Percentiles rank a stretch among this genome's conserved stretches.
Evolutionary conservation across 2,888 invertebrate species (phyloP).

Genomic region (Dynastes maya): DNA sequence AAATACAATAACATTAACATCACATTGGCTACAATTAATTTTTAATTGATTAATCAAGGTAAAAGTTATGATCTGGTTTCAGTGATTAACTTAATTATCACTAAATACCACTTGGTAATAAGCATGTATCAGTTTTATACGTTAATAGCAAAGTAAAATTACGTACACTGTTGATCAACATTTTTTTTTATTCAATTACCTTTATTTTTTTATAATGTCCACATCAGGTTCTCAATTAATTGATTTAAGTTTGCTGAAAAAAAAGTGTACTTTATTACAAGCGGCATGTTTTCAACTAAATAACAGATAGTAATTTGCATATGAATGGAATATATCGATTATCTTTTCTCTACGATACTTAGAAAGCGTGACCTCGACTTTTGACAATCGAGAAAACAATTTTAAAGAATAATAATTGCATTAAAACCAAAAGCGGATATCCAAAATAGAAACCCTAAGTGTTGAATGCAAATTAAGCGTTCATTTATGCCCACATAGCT

Average conservation of each 20-base stretch:
- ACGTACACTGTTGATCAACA: slow-evolving; percentile 7
- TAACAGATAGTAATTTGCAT: background rate
- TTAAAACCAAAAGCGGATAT: slow-evolving; percentile 11
- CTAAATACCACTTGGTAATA: slow-evolving; percentile 2
- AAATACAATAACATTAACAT: background rate
- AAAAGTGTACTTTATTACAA: background rate
- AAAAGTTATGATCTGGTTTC: slow-evolving; percentile 15
- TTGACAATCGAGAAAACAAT: slow-evolving; percentile 24
- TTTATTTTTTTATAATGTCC: background rate
- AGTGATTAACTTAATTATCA: slow-evolving; percentile 22
- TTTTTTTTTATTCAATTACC: slow-evolving; percentile 14
- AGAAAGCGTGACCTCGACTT: slow-evolving; percentile 25
- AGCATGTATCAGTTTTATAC: background rate
- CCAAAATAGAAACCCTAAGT: slow-evolving; percentile 7
- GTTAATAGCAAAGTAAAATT: slow-evolving; percentile 12
- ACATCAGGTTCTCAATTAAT: background rate
- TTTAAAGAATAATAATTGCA: slow-evolving; percentile 17
- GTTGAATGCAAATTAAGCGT: background rate
- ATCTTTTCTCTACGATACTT: slow-evolving; percentile 4
- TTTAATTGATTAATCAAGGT: slow-evolving; percentile 33
- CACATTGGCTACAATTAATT: slow-evolving; percentile 27
- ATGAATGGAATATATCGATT: slow-evolving; percentile 6
- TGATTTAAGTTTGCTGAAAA: background rate
- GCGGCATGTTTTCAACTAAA: background rate
- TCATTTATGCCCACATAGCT: background rate